A percentile compares a stretch with the other conserved stretches of the same genome.
Conservation (phyloP, 2,797 vertebrate genomes). For the Gymnoscopelus braueri region DNA sequence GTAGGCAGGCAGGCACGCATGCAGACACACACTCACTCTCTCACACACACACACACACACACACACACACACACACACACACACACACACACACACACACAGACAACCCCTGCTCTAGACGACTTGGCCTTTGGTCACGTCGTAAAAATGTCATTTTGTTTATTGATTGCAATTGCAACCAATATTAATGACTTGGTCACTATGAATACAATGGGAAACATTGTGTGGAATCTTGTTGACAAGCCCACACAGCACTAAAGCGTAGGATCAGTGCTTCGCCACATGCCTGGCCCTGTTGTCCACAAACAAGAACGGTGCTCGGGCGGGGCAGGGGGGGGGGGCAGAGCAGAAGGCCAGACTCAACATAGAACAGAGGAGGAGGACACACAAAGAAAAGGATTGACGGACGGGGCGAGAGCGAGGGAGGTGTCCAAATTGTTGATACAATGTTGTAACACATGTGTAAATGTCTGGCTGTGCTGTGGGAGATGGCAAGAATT, state of each 20-base stretch:
- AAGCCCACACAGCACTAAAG: slow-evolving; percentile 51
- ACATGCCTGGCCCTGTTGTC: slow-evolving; percentile 38
- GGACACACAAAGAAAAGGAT: slow-evolving; percentile 65
- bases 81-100: no score
- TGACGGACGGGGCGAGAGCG: slow-evolving; percentile 48
- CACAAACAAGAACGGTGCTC: slow-evolving; percentile 25
- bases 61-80: no score
- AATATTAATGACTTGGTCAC: no score
- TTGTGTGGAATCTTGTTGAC: slow-evolving; percentile 21
- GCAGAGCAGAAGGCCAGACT: slow-evolving; percentile 39
- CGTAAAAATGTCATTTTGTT: no score
- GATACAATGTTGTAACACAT: slow-evolving; percentile 69
- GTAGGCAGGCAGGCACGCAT: no score
- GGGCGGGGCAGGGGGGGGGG: slow-evolving; percentile 26
- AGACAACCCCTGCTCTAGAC: no score
- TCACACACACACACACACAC: no score
- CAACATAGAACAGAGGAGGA: slow-evolving; percentile 49
- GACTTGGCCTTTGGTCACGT: no score
- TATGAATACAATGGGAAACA: slow-evolving; percentile 5
- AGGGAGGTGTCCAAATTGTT: slow-evolving; percentile 63
- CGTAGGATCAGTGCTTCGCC: slow-evolving; percentile 30
- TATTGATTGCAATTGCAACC: no score
- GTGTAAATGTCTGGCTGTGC: slow-evolving; percentile 53
- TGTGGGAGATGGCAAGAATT: slow-evolving; percentile 70
- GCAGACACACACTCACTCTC: no score